Conservation (phyloP, 2,113 vertebrate genomes). For the Engraulis encrasicolus region DNA sequence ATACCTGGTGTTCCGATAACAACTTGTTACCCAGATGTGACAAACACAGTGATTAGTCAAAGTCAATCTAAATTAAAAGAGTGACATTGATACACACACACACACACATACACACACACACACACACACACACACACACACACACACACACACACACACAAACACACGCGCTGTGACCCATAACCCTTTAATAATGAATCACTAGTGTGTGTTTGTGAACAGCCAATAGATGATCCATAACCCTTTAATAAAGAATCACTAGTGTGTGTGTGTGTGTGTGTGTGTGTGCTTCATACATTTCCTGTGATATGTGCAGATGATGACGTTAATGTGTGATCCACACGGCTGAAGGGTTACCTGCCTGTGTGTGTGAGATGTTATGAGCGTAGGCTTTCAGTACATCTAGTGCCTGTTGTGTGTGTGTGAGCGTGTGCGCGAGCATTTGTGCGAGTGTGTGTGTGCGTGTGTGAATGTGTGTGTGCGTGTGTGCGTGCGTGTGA, state of each 20-base stretch:
- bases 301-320: constrained; percentile 2
- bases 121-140: neutral
- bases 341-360: neutral
- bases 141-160: neutral
- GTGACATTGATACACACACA: neutral
- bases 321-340: neutral
- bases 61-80: too few species aligned
- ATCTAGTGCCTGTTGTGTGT: too few species aligned
- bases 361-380: neutral
- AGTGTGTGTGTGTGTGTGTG: constrained; percentile 20
- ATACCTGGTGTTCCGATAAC: too few species aligned
- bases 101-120: neutral
- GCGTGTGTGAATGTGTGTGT: neutral
- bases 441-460: neutral
- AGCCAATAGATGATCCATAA: constrained; percentile 64
- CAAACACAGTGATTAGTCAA: too few species aligned
- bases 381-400: too few species aligned
- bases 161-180: constrained; percentile 60
- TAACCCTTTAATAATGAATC: constrained; percentile 71
- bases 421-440: neutral
- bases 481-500: neutral
- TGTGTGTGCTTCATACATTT: neutral
- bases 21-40: too few species aligned
- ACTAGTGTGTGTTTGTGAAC: constrained; percentile 11
- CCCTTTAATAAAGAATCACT: constrained; percentile 67